Conservation (phyloP, 2,888 invertebrate species). For the Dinocampus coccinellae region DNA sequence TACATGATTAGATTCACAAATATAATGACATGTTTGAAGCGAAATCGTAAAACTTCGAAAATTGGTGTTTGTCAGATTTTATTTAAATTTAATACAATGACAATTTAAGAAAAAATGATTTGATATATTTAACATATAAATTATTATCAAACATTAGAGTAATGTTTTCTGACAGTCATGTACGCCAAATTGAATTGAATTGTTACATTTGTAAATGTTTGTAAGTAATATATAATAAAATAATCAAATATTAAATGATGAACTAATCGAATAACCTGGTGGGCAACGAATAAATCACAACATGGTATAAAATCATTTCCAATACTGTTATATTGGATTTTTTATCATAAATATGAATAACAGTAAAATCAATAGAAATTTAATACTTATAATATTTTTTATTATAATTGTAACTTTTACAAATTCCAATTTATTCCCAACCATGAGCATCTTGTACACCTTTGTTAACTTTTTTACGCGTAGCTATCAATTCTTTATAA, state of each 20-base stretch:
- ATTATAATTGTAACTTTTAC: slow-evolving; percentile 22
- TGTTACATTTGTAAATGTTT: slow-evolving; percentile 68
- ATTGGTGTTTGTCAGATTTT: too few relatives aligned
- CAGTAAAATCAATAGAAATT: neutral
- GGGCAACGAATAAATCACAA: slow-evolving; percentile 48
- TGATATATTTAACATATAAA: neutral
- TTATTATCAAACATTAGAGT: slow-evolving; percentile 46
- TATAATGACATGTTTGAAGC: too few relatives aligned
- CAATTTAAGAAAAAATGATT: neutral
- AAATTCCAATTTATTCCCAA: slow-evolving; percentile 52
- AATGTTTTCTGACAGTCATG: slow-evolving; percentile 60
- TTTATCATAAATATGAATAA: neutral
- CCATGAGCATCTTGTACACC: slow-evolving; percentile 81
- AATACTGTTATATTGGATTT: slow-evolving; percentile 12
- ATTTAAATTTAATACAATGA: neutral
- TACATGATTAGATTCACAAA: neutral
- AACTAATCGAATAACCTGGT: slow-evolving; percentile 39
- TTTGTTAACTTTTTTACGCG: slow-evolving; percentile 73
- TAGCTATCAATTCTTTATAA: slow-evolving; percentile 77
- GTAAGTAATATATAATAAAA: slow-evolving; percentile 66
- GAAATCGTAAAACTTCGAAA: neutral
- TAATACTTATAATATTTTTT: neutral
- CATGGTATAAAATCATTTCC: slow-evolving; percentile 31
- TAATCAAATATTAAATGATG: slow-evolving; percentile 60
- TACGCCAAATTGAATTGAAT: slow-evolving; percentile 66